Percentiles rank a stretch among this genome's conserved stretches.
Evolutionary conservation across 2,888 invertebrate species (phyloP).

Genomic region (Myathropa florea): DNA sequence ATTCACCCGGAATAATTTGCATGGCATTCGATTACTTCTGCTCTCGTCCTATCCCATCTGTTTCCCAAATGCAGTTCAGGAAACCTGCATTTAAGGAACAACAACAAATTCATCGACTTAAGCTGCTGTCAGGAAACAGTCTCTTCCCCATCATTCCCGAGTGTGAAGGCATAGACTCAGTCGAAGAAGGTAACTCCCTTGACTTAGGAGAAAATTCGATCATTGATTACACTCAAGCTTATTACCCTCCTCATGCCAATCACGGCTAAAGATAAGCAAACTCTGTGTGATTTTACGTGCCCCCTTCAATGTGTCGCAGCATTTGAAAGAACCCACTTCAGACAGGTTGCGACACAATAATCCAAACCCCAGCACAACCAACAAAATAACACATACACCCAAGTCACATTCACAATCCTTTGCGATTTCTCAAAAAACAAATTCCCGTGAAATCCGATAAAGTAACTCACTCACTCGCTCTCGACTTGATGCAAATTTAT

Average conservation of each 20-base stretch:
- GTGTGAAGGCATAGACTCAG: too few relatives aligned
- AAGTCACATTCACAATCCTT: neutral
- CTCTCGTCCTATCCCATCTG: too few relatives aligned
- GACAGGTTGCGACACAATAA: neutral
- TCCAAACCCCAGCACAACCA: neutral
- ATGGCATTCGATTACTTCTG: too few relatives aligned
- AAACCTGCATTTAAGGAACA: too few relatives aligned
- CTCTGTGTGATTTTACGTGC: neutral
- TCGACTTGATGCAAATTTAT: conserved; percentile 58
- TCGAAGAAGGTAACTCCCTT: neutral
- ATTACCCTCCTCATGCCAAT: neutral
- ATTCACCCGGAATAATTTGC: too few relatives aligned
- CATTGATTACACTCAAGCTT: neutral
- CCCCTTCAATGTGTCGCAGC: neutral
- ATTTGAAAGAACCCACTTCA: neutral
- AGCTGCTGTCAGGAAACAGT: too few relatives aligned
- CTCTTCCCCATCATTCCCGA: too few relatives aligned
- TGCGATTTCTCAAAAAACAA: conserved; percentile 7
- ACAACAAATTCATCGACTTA: too few relatives aligned
- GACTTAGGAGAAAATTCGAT: neutral
- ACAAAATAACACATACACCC: neutral
- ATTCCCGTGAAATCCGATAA: conserved; percentile 32
- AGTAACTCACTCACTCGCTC: neutral
- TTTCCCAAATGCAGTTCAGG: too few relatives aligned
- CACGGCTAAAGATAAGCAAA: neutral